Evolutionary conservation across 2,888 invertebrate genomes (phyloP).

Genomic region (Aphrophora alni): DNA sequence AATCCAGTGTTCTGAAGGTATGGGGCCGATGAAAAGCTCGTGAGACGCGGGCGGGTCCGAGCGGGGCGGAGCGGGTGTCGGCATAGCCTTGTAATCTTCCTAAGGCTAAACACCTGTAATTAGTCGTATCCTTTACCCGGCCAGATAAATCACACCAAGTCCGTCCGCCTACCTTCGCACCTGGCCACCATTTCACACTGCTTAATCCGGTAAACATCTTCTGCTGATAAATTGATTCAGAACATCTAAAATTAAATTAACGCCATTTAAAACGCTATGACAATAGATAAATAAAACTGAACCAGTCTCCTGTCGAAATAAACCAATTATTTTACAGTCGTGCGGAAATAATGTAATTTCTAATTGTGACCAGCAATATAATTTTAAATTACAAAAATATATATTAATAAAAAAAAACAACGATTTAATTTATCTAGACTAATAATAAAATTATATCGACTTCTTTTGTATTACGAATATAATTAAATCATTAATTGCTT

Average conservation of each 20-base stretch:
- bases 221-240: neutral
- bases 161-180: neutral
- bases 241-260: slow-evolving; percentile 4
- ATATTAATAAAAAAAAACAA: neutral
- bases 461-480: neutral
- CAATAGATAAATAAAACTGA: neutral
- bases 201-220: slow-evolving; percentile 1
- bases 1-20: neutral
- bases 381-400: no score
- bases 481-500: slow-evolving; percentile 4
- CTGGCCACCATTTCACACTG: neutral
- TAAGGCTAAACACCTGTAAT: neutral
- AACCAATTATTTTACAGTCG: no score
- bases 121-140: neutral
- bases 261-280: neutral
- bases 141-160: neutral
- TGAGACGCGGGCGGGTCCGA: neutral
- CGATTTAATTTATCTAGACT: neutral
- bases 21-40: slow-evolving; percentile 4
- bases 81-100: slow-evolving; percentile 2
- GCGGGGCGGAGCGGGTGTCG: neutral
- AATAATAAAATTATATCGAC: neutral
- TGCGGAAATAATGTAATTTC: no score
- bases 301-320: no score
- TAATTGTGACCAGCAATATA: no score